phyloP scores from a whole-genome alignment of 2,113 vertebrate species.

The Mobula hypostoma region DNA sequence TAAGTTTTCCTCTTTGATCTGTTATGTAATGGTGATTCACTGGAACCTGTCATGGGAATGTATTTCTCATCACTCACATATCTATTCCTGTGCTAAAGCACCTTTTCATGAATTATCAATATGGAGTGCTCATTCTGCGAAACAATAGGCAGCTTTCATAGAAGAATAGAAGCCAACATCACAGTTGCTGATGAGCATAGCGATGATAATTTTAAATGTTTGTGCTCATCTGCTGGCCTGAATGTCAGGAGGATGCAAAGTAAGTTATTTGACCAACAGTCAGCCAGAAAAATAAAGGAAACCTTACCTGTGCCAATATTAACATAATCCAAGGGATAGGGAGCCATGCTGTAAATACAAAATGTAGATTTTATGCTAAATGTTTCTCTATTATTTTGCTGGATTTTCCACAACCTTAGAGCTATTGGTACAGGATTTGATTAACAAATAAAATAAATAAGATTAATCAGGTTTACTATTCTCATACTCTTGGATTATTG shows the following conservation, averaged over 20 bases:
- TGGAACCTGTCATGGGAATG: background rate
- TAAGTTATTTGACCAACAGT: background rate
- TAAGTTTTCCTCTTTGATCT: background rate
- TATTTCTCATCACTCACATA: background rate
- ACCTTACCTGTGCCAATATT: background rate
- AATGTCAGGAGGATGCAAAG: background rate
- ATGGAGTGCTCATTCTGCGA: background rate
- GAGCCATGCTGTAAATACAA: background rate
- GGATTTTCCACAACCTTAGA: background rate
- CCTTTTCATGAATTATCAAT: background rate
- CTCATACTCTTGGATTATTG: background rate
- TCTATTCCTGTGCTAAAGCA: background rate
- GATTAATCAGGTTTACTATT: background rate
- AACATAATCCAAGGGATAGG: background rate
- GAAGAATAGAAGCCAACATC: background rate
- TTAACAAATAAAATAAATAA: no score
- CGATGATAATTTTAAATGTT: background rate
- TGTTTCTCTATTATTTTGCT: background rate
- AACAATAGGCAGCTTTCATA: background rate
- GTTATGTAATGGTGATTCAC: constrained; percentile 13
- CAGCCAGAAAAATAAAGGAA: background rate
- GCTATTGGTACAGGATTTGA: background rate
- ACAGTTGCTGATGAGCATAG: background rate
- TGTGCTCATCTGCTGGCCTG: background rate
- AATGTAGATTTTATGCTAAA: background rate